These are phyloP conservation scores for Subanguina moxae DNA, from an alignment of 1,140 invertebrate species.

Conservation along the genomic window DNA sequence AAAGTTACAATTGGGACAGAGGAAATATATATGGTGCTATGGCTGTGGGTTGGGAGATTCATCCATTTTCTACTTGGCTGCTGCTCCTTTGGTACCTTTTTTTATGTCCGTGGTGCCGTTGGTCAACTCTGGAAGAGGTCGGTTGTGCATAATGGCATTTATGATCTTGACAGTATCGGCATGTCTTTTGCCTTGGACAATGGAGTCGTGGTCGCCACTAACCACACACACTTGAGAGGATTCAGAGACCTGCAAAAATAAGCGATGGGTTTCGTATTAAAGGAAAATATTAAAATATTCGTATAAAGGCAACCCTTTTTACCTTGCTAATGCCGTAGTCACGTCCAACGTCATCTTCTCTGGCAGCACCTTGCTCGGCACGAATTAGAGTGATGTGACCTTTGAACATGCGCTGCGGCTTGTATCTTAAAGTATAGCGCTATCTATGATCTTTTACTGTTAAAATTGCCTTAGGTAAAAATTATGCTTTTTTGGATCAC, in stretches of 20 bases:
- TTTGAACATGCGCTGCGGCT: constrained; percentile 67
- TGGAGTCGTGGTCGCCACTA: constrained; percentile 75
- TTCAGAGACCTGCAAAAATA: constrained; percentile 53
- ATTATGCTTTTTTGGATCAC: constrained; percentile 3
- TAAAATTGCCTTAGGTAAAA: too few relatives aligned
- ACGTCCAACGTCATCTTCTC: constrained; percentile 57
- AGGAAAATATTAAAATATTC: background rate
- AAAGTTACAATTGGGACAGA: too few relatives aligned
- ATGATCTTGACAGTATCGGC: constrained; percentile 67
- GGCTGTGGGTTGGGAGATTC: too few relatives aligned
- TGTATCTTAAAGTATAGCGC: constrained; percentile 70
- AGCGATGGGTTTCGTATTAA: background rate
- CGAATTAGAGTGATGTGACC: constrained; percentile 74
- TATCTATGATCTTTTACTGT: too few relatives aligned
- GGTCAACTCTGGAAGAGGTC: constrained; percentile 20
- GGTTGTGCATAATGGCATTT: constrained; percentile 49
- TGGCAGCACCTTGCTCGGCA: constrained; percentile 63
- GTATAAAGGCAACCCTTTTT: too few relatives aligned
- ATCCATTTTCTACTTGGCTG: background rate
- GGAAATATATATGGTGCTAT: too few relatives aligned
- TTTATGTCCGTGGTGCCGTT: background rate
- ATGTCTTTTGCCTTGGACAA: constrained; percentile 70
- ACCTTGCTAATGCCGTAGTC: constrained; percentile 56
- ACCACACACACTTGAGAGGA: constrained; percentile 69
- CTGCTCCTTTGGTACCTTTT: background rate